Evolutionary conservation across 2,888 invertebrate species (phyloP).

Genomic region (Terebella lapidaria): DNA sequence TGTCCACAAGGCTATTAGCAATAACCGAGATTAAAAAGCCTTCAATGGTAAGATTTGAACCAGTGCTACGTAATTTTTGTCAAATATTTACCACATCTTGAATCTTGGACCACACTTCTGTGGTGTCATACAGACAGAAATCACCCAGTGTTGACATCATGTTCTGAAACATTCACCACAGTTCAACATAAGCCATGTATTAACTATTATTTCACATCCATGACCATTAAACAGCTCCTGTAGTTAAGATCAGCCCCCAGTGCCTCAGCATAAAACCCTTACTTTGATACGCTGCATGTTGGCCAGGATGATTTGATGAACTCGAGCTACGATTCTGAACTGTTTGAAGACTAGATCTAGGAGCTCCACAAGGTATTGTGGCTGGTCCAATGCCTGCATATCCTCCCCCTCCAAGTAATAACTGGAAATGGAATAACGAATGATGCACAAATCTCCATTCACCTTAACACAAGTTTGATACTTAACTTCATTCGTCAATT

Average conservation of each 20-base stretch:
- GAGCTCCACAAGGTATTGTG: slow-evolving; percentile 58
- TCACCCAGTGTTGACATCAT: slow-evolving; percentile 16
- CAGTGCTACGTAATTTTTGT: too few species aligned
- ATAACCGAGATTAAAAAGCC: too few species aligned
- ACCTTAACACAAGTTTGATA: background rate
- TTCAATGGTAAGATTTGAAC: too few species aligned
- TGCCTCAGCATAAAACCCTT: slow-evolving; percentile 6
- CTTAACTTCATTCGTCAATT: too few species aligned
- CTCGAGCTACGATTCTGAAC: slow-evolving; percentile 73
- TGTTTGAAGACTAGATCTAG: slow-evolving; percentile 74
- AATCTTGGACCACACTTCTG: slow-evolving; percentile 83
- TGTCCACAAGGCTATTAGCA: too few species aligned
- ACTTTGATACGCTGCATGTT: slow-evolving; percentile 44
- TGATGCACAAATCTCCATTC: background rate
- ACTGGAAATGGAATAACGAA: slow-evolving; percentile 24
- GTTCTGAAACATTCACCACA: slow-evolving; percentile 12
- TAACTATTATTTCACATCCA: too few species aligned
- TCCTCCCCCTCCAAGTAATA: slow-evolving; percentile 44
- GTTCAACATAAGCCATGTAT: too few species aligned
- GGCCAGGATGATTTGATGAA: slow-evolving; percentile 66
- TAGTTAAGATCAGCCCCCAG: too few species aligned
- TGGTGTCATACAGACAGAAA: slow-evolving; percentile 62
- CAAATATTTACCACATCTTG: slow-evolving; percentile 77
- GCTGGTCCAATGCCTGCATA: slow-evolving; percentile 39
- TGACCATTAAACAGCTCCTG: too few species aligned